Conservation (phyloP, 1,140 invertebrate genomes). For the Calephelis virginiensis region DNA sequence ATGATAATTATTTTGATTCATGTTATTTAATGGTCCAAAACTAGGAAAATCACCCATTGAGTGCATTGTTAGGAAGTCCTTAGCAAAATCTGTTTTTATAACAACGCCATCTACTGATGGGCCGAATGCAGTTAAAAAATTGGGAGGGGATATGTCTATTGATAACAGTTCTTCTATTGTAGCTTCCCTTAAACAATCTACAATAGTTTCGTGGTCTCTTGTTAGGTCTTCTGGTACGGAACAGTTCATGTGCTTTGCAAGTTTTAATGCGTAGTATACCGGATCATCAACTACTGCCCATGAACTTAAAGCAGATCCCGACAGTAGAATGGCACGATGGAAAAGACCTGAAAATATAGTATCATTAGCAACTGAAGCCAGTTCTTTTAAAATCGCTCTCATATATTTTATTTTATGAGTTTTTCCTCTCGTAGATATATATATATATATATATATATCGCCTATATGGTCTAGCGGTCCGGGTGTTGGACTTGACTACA, state of each 20-base stretch:
- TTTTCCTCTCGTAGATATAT: too few relatives aligned
- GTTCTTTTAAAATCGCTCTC: too few relatives aligned
- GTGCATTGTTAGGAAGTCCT: conserved; percentile 85
- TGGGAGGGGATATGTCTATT: conserved; percentile 89
- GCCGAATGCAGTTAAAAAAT: conserved; percentile 91
- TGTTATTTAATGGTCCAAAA: conserved; percentile 72
- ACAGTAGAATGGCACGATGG: conserved; percentile 92
- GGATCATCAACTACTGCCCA: conserved; percentile 97
- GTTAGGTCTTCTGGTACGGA: conserved; percentile 87
- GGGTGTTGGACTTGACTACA: too few relatives aligned
- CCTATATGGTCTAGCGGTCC: too few relatives aligned
- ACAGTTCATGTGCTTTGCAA: conserved; percentile 91
- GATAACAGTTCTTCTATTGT: conserved; percentile 88
- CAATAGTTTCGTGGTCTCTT: conserved; percentile 88
- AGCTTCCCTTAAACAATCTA: conserved; percentile 88
- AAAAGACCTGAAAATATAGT: conserved; percentile 83
- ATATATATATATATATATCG: too few relatives aligned
- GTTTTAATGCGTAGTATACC: conserved; percentile 85
- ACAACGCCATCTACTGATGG: conserved; percentile 93
- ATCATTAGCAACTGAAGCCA: too few relatives aligned
- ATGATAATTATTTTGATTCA: conserved; percentile 58
- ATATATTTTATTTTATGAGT: too few relatives aligned
- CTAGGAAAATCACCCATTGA: conserved; percentile 83
- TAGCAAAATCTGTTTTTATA: conserved; percentile 88
- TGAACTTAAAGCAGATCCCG: conserved; percentile 94